Evolutionary conservation across 2,888 invertebrate genomes (phyloP), one percentile per base, ranked within the genome.

Genomic region (Tupiocoris notatus): DNA sequence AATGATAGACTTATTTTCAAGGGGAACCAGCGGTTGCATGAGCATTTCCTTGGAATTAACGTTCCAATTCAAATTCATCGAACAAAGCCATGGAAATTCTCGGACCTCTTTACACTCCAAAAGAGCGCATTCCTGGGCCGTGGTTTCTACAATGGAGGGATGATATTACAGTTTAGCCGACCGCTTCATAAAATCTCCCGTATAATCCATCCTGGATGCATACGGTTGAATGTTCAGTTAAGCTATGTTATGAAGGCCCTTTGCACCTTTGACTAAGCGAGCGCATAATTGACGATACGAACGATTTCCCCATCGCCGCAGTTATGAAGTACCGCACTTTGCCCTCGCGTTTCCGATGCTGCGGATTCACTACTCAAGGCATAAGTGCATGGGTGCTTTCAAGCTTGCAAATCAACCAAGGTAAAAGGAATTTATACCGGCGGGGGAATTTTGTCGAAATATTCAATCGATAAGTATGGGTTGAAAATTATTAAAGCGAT

Each of bases 241-340:
- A 39, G 39, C 39, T 39, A 3, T 39, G 63, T 17, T 17, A 63
- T 20, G 63, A 63, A 21, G 63, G 63, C 20, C 20, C 20, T 20
- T 20, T 63, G 63, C 59, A 58, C 68, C 70, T 70, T 70, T 70
- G 70, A 70, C 70, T 70, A 59, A 59, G 20, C 58, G 25, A 57
- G 70, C 70, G 59, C 17, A 59, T 70, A 70, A 70, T 70, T 70
- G 70, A 39, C 39, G 39, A 39, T 39, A 39, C 39, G 39, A 39
- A 39, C 39, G 39, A 39, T 39, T 39, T 39, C 39, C 39, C 39
- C 39, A 39, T 39, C 39, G 39, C 6, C 12, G 39, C 39, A 39
- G 39, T 7, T 39, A 39, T 39, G 39, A 39, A 39, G 39, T 39
- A 39, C 39, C 39, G 6, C 39, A 39, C 39, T 39, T n/a, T n/a